These are phyloP conservation scores for Pterocles orientalis DNA, from an alignment of 2,113 vertebrate genomes.

Conservation along the genomic window DNA sequence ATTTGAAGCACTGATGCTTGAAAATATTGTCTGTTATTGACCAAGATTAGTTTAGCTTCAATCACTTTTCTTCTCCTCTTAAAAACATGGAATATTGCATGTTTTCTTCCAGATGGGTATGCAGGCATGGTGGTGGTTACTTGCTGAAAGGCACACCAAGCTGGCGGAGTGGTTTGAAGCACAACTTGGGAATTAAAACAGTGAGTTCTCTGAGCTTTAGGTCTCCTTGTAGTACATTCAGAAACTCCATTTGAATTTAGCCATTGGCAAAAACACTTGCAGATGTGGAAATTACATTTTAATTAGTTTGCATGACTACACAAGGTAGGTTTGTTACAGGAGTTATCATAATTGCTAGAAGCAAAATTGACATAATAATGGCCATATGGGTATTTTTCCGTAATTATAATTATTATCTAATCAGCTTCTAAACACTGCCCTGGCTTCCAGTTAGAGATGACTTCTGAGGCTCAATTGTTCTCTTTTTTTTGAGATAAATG, in stretches of 20 bases:
- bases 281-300: slow-evolving; percentile 59
- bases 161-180: not conserved
- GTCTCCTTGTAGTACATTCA: not conserved
- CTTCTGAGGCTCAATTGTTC: not conserved
- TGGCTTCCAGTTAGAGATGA: not conserved
- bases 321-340: slow-evolving; percentile 29
- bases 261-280: slow-evolving; percentile 49
- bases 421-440: not conserved
- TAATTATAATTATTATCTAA: slow-evolving; percentile 53
- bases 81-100: not conserved
- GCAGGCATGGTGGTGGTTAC: not conserved
- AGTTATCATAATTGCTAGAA: not conserved
- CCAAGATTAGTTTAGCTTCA: not conserved
- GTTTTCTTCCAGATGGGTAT: not conserved
- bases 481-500: not conserved
- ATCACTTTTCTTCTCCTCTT: not conserved
- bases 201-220: not conserved
- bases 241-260: slow-evolving; percentile 28
- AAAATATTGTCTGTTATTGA: not conserved
- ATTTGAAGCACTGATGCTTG: not conserved
- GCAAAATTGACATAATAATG: not conserved
- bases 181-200: not conserved
- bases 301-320: slow-evolving; percentile 56
- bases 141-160: not conserved
- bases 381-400: not conserved